phyloP scores from a whole-genome alignment of 2,113 vertebrate genomes.

The Planiliza haematocheilus region DNA sequence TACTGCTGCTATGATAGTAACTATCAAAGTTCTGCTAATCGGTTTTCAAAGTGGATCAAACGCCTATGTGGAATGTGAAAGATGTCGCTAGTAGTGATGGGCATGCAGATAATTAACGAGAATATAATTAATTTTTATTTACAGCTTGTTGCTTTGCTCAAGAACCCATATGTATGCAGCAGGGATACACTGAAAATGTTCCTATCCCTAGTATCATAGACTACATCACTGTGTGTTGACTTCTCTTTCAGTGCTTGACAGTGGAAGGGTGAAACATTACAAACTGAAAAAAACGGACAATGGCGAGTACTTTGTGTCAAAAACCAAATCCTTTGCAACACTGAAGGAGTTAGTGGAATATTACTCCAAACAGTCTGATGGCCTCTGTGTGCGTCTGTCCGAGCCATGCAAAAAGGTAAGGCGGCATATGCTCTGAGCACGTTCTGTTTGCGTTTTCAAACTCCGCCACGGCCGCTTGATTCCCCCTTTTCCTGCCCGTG shows the following conservation, averaged over 20 bases:
- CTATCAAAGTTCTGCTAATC: too few species aligned
- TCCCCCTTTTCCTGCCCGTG: neutral
- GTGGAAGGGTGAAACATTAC: conserved; percentile 90
- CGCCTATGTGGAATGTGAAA: too few species aligned
- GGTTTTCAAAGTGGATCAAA: too few species aligned
- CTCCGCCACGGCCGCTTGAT: too few species aligned
- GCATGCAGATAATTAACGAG: too few species aligned
- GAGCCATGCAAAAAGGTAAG: conserved; percentile 92
- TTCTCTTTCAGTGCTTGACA: conserved; percentile 86
- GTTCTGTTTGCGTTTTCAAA: neutral
- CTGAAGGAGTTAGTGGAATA: conserved; percentile 86
- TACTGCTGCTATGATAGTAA: too few species aligned
- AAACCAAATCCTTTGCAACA: conserved; percentile 79
- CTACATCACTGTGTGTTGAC: neutral
- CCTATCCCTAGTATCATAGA: too few species aligned
- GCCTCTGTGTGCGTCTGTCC: conserved; percentile 87
- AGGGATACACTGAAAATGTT: too few species aligned
- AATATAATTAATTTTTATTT: too few species aligned
- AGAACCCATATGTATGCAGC: too few species aligned
- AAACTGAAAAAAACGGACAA: conserved; percentile 84
- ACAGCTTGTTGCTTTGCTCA: too few species aligned
- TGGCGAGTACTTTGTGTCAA: conserved; percentile 85
- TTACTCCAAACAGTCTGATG: conserved; percentile 84
- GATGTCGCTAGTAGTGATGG: too few species aligned
- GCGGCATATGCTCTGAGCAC: neutral